Percentiles rank a stretch among this genome's conserved stretches.
phyloP scores from a whole-genome alignment of 2,888 invertebrate species.

The Allolobophora icterica region DNA sequence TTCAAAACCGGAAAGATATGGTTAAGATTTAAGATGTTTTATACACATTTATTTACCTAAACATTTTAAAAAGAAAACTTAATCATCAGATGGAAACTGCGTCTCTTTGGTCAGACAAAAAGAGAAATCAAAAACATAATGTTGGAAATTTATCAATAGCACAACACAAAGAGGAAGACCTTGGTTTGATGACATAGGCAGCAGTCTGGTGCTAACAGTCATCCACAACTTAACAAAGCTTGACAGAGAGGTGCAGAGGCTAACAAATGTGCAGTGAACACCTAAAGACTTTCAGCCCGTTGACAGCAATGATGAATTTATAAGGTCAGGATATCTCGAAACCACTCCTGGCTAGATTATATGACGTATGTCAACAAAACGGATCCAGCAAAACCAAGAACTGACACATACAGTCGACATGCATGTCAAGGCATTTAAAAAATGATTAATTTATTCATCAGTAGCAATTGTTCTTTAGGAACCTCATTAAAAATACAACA shows the following conservation, averaged over 20 bases:
- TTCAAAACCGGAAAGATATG: background rate
- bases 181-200: background rate
- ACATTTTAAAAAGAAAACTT: background rate
- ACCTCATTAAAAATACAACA: background rate
- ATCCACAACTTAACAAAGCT: background rate
- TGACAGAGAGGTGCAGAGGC: background rate
- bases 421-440: background rate
- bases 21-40: background rate
- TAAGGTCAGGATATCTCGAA: background rate
- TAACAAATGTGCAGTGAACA: background rate
- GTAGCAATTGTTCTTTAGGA: background rate
- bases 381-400: background rate
- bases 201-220: background rate
- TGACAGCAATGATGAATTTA: background rate
- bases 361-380: background rate
- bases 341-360: background rate
- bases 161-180: background rate
- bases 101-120: background rate
- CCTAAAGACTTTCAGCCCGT: background rate
- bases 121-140: background rate
- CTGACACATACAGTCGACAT: background rate
- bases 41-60: background rate
- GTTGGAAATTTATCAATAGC: background rate
- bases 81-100: background rate
- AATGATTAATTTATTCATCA: background rate